Base-by-base conservation (phyloP, 2,113 vertebrate species). In the Oxyura jamaicensis region DNA sequence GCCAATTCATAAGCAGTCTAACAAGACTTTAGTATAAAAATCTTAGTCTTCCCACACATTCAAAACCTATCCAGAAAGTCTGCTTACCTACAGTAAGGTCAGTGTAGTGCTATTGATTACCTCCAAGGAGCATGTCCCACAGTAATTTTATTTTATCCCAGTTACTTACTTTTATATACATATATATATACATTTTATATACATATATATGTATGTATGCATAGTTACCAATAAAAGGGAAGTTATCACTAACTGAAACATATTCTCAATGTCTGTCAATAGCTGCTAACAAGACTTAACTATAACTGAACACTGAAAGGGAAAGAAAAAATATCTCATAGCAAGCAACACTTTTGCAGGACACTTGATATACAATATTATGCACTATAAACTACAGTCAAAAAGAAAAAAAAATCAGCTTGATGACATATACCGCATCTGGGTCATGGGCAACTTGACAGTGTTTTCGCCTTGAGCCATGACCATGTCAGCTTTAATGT, bases 401-500 rank as follows among this genome's bases (percentile, higher is more conserved):
- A 92, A 94, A 11, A 75, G 72, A 96, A 96, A 93, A 96, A 39
- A 94, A 33, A 62, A 69, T 92, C 36, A 48, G 10, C 53, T 85
- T 82, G 88, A 93, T 96, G 93, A 96, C 46, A 77, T 65, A 94
- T 59, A 91, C 80, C 86, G 71, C 29, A 86, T 74, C 63, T 97
- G 85, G 96, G 86, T 96, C 93, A 90, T 82, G 83, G 67, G 85
- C 60, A 91, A 33, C 68, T 83, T 96, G 92, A 92, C 90, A 95
- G 81, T 35, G 72, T 65, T 95, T 95, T 83, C 81, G 41, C 81
- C 86, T 77, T 93, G 71, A 94, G 79, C 94, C 56, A 76, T 63
- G 53, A 44, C 62, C 21, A 46, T 92, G 79, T 96, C 92, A 93
- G 36, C 86, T 91, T 76, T 96, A 96, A 95, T 86, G 76, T 28